Base-by-base conservation (phyloP, 2,113 vertebrate genomes). In the Syngnathoides biaculeatus region DNA sequence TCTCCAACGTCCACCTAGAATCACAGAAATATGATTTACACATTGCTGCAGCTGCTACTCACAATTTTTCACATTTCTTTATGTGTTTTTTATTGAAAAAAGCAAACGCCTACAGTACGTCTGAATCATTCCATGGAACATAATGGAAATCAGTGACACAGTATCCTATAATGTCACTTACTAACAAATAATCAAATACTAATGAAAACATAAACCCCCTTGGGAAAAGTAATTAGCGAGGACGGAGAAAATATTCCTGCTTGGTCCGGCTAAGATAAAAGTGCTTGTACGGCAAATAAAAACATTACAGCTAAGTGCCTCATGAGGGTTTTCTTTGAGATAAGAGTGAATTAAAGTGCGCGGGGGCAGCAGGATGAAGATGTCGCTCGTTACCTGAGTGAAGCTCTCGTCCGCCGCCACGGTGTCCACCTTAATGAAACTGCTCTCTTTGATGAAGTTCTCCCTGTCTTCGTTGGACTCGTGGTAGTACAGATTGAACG, bases 401-500 rank as follows among this genome's bases (percentile, higher is more conserved):
- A 98, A 98, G 89, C 97, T 99, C 91, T 99, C 97, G 2, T 98
- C 97, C 0, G 96, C 96, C 1, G 97, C 97, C 0, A 98, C 96
- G 15, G 97, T 99, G 91, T 99, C 97, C 0, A 99, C 97, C 90
- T 99, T 99, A 82, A 91, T 92, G 86, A 96, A 99, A 88, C 95
- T 96, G 90, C 94, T 96, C 87, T 99, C 97, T 50, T 94, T 92
- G 85, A 98, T 97, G 79, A 94, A 96, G 65, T 93, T 94, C 70
- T 98, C 95, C 75, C 95, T 95, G 79, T 98, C 96, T 0, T 96
- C 97, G 73, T 96, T 97, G 72, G 91, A 98, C 73, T 99, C 96
- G 0, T 98, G 96, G 88, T 96, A 99, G 87, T 98, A 98, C n/a
- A 99, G 93, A 90, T 99, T 99, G 86, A 99, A 98, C 20, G 97